Percentiles rank a stretch among this genome's conserved stretches.
These are phyloP conservation scores for Anoplius nigerrimus DNA, from an alignment of 2,888 invertebrate genomes.

Conservation along the genomic window DNA sequence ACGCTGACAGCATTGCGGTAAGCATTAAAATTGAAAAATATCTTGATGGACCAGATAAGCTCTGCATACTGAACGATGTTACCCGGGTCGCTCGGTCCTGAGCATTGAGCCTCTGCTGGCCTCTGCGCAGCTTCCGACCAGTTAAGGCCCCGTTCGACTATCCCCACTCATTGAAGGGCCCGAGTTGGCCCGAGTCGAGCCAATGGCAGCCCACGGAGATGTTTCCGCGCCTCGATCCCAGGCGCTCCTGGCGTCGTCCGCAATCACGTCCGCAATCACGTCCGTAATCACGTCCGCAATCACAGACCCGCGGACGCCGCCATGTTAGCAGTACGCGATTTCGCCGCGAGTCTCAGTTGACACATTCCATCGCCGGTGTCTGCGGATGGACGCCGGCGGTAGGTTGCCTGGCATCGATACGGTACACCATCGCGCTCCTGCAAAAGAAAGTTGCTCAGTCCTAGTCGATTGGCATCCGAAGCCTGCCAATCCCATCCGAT, in stretches of 20 bases:
- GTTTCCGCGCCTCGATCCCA: conserved; percentile 39
- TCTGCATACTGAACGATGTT: no score
- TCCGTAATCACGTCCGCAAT: conserved; percentile 48
- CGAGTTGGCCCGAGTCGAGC: no score
- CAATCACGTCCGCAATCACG: conserved; percentile 47
- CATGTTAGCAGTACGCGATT: conserved; percentile 57
- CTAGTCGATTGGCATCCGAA: neutral
- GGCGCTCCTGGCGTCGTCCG: conserved; percentile 48
- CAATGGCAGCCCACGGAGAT: neutral
- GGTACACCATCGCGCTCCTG: neutral
- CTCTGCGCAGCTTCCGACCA: no score
- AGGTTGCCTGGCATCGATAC: neutral
- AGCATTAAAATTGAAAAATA: no score
- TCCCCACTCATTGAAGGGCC: no score
- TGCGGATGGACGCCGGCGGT: neutral
- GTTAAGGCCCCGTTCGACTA: no score
- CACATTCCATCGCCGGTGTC: conserved; percentile 1
- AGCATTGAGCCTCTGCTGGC: no score
- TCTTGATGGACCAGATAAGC: no score
- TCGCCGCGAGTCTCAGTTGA: conserved; percentile 34
- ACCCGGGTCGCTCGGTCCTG: no score
- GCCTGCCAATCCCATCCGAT: neutral
- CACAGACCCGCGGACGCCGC: conserved; percentile 49
- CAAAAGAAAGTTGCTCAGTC: neutral
- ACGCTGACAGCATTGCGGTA: no score